Evolutionary conservation across 2,113 vertebrate genomes (phyloP).

Genomic region (Bujurquina vittata): DNA sequence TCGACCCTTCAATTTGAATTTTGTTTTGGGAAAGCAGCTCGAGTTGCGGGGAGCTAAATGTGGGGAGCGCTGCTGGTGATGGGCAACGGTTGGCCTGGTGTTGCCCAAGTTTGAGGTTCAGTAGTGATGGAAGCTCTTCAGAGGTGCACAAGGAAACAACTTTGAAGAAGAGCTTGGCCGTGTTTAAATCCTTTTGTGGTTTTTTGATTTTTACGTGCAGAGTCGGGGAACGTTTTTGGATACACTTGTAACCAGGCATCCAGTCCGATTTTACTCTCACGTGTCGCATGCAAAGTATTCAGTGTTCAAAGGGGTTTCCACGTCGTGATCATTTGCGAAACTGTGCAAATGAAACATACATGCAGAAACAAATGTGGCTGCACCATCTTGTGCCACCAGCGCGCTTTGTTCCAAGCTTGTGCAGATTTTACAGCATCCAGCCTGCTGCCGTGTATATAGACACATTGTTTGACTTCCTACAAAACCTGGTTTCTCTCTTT

Average conservation of each 20-base stretch:
- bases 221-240: background rate
- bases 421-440: conserved; percentile 5
- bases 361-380: background rate
- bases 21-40: background rate
- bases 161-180: background rate
- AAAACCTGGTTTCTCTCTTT: conserved; percentile 19
- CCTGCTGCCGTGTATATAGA: background rate
- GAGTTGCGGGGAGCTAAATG: background rate
- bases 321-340: background rate
- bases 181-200: background rate
- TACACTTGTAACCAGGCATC: background rate
- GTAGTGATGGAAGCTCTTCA: background rate
- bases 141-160: background rate
- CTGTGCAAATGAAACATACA: background rate
- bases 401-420: background rate
- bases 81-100: background rate
- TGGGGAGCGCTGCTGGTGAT: background rate
- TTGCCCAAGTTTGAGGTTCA: background rate
- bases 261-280: background rate
- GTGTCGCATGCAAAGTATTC: background rate
- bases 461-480: conserved; percentile 12
- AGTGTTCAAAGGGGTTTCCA: background rate
- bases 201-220: background rate
- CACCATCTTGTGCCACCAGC: background rate
- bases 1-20: background rate